Evolutionary conservation across 2,888 invertebrate species (phyloP).

Genomic region (Spatulosminthurus flaviceps): DNA sequence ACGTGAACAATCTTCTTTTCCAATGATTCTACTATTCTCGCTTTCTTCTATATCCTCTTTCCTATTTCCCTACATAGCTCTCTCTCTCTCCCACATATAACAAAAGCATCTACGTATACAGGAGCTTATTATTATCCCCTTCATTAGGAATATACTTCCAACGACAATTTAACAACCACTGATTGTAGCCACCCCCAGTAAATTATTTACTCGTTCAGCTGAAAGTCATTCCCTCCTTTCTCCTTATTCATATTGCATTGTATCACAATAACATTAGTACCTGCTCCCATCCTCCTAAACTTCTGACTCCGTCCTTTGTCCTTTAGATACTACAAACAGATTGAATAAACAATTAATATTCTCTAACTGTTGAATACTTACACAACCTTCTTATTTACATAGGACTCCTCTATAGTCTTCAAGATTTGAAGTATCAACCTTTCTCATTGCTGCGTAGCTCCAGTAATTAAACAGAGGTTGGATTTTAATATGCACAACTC

Average conservation of each 20-base stretch:
- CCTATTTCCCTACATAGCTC: not conserved
- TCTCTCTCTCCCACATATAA: not conserved
- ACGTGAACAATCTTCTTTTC: conserved; percentile 10
- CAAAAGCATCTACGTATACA: not conserved
- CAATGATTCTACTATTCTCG: not conserved
- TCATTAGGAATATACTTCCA: not conserved
- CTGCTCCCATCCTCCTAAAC: no score
- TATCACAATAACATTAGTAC: no score
- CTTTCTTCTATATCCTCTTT: not conserved
- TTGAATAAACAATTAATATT: no score
- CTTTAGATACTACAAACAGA: no score
- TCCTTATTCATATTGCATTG: not conserved
- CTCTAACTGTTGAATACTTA: no score
- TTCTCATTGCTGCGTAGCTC: no score
- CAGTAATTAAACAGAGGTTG: no score
- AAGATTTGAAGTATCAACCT: no score
- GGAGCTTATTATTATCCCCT: not conserved
- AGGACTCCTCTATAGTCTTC: no score
- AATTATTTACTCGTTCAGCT: not conserved
- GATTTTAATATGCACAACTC: no score
- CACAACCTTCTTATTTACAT: no score
- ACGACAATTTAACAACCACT: not conserved
- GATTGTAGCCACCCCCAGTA: not conserved
- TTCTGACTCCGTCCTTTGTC: no score
- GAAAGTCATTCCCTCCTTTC: not conserved